Conservation (phyloP, 2,888 invertebrate species). For the Melieria picta region DNA sequence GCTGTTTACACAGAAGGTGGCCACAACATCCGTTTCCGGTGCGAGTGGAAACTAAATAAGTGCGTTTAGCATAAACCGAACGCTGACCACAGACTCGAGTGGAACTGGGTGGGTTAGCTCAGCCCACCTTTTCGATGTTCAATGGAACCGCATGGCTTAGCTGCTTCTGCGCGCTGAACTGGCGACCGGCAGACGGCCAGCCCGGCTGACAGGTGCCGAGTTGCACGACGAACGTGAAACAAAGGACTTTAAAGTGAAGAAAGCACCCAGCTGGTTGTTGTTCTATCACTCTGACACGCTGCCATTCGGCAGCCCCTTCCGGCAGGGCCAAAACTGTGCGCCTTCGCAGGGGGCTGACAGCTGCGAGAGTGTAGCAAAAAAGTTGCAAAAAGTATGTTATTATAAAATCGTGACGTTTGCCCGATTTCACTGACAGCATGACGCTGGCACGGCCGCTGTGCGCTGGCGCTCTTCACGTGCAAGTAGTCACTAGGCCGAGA, state of each 20-base stretch:
- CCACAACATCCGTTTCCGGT: constrained; percentile 48
- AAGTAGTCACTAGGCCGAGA: neutral
- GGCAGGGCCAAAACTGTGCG: neutral
- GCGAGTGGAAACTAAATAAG: constrained; percentile 46
- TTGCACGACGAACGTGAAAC: no score
- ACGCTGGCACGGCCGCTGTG: no score
- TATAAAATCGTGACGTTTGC: constrained; percentile 61
- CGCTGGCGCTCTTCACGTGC: neutral
- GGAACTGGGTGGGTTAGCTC: neutral
- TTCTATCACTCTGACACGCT: neutral
- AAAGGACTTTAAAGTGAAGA: no score
- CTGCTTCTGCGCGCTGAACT: no score
- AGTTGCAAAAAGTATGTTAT: constrained; percentile 48
- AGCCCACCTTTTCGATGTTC: no score
- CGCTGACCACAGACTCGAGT: neutral
- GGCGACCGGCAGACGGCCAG: no score
- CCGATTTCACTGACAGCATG: constrained; percentile 47
- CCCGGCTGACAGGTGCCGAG: no score
- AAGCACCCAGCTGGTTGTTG: no score
- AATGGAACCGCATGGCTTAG: no score
- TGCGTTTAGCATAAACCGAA: constrained; percentile 21
- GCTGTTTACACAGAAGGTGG: constrained; percentile 43
- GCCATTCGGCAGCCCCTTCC: neutral
- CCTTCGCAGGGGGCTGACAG: no score
- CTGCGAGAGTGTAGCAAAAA: neutral